These are phyloP conservation scores for Melopsittacus undulatus DNA, from an alignment of 2,797 vertebrate genomes.

Conservation along the genomic window DNA sequence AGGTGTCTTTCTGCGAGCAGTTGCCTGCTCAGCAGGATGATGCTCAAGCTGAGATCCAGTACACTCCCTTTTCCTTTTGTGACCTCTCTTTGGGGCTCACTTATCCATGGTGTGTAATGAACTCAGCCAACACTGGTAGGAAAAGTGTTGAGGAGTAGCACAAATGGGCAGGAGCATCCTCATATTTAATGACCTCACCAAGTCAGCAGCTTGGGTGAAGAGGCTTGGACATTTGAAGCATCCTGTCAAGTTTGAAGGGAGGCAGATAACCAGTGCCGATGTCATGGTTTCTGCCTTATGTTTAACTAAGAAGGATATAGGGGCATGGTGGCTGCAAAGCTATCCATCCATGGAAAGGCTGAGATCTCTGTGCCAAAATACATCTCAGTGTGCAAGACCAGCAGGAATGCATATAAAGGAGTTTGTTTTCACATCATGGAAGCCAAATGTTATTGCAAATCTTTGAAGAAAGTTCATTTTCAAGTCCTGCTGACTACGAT, in stretches of 20 bases:
- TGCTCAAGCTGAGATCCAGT: background rate
- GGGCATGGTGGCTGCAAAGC: background rate
- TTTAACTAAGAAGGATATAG: background rate
- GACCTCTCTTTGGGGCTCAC: background rate
- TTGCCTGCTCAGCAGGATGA: accelerated
- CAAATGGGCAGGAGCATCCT: background rate
- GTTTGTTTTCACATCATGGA: background rate
- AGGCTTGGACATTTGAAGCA: background rate
- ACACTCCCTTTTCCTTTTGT: background rate
- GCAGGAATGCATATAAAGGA: background rate
- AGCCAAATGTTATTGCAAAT: background rate
- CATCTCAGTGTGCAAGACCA: background rate
- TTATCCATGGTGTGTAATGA: background rate
- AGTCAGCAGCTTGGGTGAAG: background rate
- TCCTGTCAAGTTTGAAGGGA: background rate
- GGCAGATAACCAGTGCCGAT: background rate
- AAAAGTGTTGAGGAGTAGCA: background rate
- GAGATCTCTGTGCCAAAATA: background rate
- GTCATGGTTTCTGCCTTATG: background rate
- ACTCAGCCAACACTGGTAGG: background rate
- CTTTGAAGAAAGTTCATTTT: background rate
- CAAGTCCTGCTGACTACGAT: background rate
- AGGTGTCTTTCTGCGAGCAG: background rate
- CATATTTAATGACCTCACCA: background rate
- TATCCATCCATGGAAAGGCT: background rate